Evolutionary conservation across 2,888 invertebrate genomes (phyloP).

Genomic region (Zygogramma bicolorata): DNA sequence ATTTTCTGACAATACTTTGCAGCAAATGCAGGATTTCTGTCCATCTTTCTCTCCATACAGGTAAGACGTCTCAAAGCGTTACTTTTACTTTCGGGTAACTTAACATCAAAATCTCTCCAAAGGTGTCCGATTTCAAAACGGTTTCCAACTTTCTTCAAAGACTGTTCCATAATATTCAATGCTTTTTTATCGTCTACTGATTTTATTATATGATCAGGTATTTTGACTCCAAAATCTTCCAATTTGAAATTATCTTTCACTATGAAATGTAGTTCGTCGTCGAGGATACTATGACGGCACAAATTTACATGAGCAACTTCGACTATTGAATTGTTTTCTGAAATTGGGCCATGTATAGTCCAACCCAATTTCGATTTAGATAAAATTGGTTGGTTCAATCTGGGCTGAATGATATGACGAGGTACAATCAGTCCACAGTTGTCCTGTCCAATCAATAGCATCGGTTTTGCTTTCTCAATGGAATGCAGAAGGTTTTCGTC

Average conservation of each 20-base stretch:
- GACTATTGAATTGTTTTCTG: too few species aligned
- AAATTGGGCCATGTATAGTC: not conserved
- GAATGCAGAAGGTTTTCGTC: not conserved
- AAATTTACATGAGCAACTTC: too few species aligned
- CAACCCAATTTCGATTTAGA: not conserved
- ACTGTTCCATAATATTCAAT: not conserved
- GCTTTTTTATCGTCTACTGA: not conserved
- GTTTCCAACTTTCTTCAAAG: not conserved
- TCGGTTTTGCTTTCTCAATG: not conserved
- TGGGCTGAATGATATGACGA: not conserved
- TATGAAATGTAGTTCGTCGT: not conserved
- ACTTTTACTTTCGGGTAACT: not conserved
- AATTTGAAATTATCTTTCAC: not conserved
- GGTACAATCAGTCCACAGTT: not conserved
- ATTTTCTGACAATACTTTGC: slow-evolving; percentile 20
- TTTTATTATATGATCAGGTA: not conserved
- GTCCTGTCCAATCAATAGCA: not conserved
- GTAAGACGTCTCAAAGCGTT: not conserved
- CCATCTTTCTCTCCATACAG: not conserved
- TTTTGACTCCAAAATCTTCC: slow-evolving; percentile 1
- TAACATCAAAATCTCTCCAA: not conserved
- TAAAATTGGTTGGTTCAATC: not conserved
- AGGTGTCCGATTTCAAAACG: not conserved
- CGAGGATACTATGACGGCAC: not conserved
- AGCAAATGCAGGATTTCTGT: not conserved